A percentile compares a stretch with the other conserved stretches of the same genome.
phyloP scores from a whole-genome alignment of 2,113 vertebrate species.

The Chamaea fasciata region DNA sequence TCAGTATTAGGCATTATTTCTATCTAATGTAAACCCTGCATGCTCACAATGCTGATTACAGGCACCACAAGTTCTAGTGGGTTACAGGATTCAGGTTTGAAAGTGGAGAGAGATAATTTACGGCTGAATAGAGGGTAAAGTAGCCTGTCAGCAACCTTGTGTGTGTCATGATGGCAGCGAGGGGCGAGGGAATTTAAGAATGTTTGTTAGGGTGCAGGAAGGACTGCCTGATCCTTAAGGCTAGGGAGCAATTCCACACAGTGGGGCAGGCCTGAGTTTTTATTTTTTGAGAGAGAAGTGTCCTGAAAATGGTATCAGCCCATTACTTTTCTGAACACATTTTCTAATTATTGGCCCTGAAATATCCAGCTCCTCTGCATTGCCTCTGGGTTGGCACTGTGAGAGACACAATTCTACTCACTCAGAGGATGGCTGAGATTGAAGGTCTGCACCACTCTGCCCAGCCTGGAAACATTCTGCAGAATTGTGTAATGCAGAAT shows the following conservation, averaged over 20 bases:
- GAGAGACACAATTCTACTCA: background rate
- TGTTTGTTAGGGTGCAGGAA: background rate
- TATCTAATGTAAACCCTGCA: background rate
- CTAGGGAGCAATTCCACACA: background rate
- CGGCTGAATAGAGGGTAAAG: background rate
- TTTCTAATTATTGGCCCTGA: background rate
- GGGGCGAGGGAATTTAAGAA: background rate
- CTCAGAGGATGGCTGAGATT: background rate
- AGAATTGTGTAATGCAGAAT: background rate
- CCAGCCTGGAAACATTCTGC: background rate
- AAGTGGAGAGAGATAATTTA: background rate
- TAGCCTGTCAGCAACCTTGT: background rate
- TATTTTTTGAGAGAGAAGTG: background rate
- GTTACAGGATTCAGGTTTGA: background rate
- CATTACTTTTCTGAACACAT: background rate
- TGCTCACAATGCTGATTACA: background rate
- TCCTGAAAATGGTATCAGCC: background rate
- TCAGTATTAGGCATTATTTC: background rate
- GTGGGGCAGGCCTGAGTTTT: background rate
- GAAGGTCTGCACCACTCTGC: background rate
- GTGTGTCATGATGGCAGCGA: background rate
- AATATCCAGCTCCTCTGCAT: background rate
- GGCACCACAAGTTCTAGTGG: background rate
- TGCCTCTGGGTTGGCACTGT: background rate
- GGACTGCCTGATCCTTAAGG: background rate